Base-by-base conservation (phyloP, 2,888 invertebrate genomes). In the Erebia palarica region DNA sequence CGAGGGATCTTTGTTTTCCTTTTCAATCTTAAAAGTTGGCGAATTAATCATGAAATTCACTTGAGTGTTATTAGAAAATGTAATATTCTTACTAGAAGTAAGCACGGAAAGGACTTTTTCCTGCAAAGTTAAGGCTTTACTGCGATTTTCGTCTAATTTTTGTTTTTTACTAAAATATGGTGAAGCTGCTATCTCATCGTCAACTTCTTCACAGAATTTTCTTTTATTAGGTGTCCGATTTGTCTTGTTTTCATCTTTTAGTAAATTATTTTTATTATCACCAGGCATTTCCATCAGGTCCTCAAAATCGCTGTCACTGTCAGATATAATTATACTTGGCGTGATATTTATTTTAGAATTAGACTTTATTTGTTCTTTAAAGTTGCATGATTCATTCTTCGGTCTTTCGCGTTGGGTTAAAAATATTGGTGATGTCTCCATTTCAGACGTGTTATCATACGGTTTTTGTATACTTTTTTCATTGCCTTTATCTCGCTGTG, bases 151-250 rank as follows among this genome's bases (percentile, higher is more conserved):
- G 4, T 84, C 80, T 60, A 88, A 16, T 78, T 92, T 91, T 72
- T 65, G 86, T 76, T 83, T 87, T 75, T 93, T 93, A 75, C 77
- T 86, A 71, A 92, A 93, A 80, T 86, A 92, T 16, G 91, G 91
- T 0, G 93, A 93, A 27, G 83, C 80, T 63, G 80, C 82, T 68
- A 81, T 75, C 3, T 75, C 68, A 57, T 84, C 81, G 71, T 80
- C 80, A 36, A 83, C 81, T 21, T 86, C 82, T 1, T 78, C 72
- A 55, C 11, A 10, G 0, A 84, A 75, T 78, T 91, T 91, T 76
- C 91, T 84, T 80, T 90, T 86, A 68, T 63, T 81, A 51, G 76
- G 72, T 51, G 51, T 67, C 49, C 49, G 58, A 76, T 79, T 67
- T 70, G 73, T 69, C 68, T 47, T 66, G 53, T 74, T 71, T 63